Evolutionary conservation across 2,797 vertebrate species (phyloP).

Genomic region (Brotula barbata): DNA sequence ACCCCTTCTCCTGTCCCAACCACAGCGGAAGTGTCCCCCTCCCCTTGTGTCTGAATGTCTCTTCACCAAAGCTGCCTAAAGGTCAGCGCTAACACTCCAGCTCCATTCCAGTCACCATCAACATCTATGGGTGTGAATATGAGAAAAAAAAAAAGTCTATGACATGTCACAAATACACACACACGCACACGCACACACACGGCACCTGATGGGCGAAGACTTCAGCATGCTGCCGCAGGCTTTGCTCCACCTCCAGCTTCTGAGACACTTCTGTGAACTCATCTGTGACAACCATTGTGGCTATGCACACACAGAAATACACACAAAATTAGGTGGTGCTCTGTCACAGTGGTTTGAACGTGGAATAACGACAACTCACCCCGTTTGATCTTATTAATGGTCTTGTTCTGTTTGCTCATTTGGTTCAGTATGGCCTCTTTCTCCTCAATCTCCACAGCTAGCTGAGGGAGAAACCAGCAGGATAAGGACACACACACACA

Average conservation of each 20-base stretch:
- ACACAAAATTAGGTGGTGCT: not conserved
- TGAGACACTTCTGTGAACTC: slow-evolving; percentile 80
- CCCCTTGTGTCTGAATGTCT: not conserved
- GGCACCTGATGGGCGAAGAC: slow-evolving; percentile 81
- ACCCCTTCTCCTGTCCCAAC: slow-evolving; percentile 8
- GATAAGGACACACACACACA: not conserved
- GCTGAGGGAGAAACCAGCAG: slow-evolving; percentile 51
- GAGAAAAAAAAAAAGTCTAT: slow-evolving; percentile 61
- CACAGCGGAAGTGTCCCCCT: slow-evolving; percentile 19
- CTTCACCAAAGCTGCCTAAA: slow-evolving; percentile 41
- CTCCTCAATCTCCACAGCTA: slow-evolving; percentile 70
- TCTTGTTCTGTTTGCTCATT: slow-evolving; percentile 72
- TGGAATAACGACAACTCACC: slow-evolving; percentile 61
- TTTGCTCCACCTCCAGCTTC: slow-evolving; percentile 82
- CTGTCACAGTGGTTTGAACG: not conserved
- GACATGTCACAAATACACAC: slow-evolving; percentile 4
- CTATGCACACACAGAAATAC: slow-evolving; percentile 36
- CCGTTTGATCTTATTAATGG: slow-evolving; percentile 78
- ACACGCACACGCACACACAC: slow-evolving; percentile 13
- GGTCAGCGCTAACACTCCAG: slow-evolving; percentile 54
- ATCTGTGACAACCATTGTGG: slow-evolving; percentile 79
- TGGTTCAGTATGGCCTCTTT: slow-evolving; percentile 69
- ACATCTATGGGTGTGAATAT: slow-evolving; percentile 56
- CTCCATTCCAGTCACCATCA: slow-evolving; percentile 59
- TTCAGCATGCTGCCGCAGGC: slow-evolving; percentile 80